Conservation (phyloP, 2,113 vertebrate species). For the Serilophus lunatus region DNA sequence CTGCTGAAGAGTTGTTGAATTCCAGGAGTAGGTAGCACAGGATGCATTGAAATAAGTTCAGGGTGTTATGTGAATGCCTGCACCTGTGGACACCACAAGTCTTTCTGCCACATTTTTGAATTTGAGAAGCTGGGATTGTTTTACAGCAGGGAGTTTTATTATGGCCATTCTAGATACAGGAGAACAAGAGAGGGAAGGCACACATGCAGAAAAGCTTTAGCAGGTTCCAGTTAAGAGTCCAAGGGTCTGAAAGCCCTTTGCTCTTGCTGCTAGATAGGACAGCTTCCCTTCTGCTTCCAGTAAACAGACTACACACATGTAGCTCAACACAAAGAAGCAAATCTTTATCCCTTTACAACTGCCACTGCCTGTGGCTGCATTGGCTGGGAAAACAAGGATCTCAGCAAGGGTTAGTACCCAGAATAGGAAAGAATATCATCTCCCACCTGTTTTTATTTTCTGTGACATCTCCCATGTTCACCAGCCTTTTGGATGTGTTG, state of each 20-base stretch:
- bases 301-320: not conserved
- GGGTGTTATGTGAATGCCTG: not conserved
- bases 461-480: not conserved
- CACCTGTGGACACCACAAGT: not conserved
- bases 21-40: not conserved
- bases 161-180: not conserved
- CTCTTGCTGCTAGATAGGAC: not conserved
- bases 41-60: not conserved
- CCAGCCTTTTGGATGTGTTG: not conserved
- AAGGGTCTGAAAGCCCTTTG: conserved; percentile 8
- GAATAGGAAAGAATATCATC: not conserved
- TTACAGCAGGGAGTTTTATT: not conserved
- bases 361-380: not conserved
- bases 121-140: not conserved
- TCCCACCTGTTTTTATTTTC: not conserved
- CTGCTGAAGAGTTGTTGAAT: not conserved
- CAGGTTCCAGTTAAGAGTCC: not conserved
- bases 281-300: not conserved
- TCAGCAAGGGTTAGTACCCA: not conserved
- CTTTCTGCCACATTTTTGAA: not conserved
- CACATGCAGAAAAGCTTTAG: not conserved
- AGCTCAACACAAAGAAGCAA: not conserved
- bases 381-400: not conserved
- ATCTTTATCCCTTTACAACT: not conserved
- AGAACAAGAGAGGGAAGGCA: not conserved